Conservation (phyloP, 2,113 vertebrate genomes). For the Sinocyclocheilus anshuiensis region DNA sequence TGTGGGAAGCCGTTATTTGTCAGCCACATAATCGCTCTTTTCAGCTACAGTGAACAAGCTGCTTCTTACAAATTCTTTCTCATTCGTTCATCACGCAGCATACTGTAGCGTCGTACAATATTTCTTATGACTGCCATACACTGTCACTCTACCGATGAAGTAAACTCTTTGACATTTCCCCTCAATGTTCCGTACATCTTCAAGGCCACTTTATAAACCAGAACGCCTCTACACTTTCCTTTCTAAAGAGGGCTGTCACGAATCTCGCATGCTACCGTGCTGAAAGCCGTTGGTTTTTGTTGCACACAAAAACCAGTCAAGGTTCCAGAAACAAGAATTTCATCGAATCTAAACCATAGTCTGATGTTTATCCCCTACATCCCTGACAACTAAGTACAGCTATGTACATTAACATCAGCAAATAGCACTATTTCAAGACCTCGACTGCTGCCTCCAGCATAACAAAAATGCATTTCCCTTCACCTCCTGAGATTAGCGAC, state of each 20-base stretch:
- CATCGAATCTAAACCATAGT: neutral
- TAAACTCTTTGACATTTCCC: conserved; percentile 1
- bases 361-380: neutral
- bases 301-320: conserved; percentile 12
- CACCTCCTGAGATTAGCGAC: conserved; percentile 68
- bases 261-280: neutral
- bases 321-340: conserved; percentile 5
- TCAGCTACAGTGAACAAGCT: neutral
- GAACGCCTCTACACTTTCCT: conserved; percentile 47
- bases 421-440: conserved; percentile 37
- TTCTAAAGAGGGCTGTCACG: conserved; percentile 45
- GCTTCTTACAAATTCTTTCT: neutral
- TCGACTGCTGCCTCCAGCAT: conserved; percentile 22
- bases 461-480: conserved; percentile 41
- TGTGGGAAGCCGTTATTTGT: conserved; percentile 21
- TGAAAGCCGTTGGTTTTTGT: conserved; percentile 16
- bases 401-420: conserved; percentile 10
- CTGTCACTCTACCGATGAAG: neutral
- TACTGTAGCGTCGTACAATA: neutral
- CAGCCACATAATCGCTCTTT: conserved; percentile 23
- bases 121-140: neutral
- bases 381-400: neutral
- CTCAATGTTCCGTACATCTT: conserved; percentile 31
- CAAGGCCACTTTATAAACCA: conserved; percentile 46
- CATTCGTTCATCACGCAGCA: neutral